Evolutionary conservation across 2,797 vertebrate genomes (phyloP), one percentile per base, ranked within the genome.

Genomic region (Tauraco hartlaubi): DNA sequence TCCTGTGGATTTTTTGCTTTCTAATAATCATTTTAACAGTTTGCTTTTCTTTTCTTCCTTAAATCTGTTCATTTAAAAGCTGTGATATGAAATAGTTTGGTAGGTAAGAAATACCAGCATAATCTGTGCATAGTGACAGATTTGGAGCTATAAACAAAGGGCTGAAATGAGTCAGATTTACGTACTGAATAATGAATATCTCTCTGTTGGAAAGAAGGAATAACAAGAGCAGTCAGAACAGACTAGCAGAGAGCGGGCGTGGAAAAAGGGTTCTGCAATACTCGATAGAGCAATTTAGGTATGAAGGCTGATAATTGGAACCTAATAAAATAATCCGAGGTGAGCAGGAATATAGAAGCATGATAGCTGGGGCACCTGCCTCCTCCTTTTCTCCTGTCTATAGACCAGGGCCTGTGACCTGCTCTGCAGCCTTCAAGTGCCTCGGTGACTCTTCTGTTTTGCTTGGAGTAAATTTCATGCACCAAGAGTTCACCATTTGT

Each of bases 1-100:
- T 61, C 62, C 85, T 77, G 59, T 26, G 51, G 62, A 15, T 88
- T 51, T 56, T 46, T 80, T 71, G 44, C 85, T 80, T 93, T 91
- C 51, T 81, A 74, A 72, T 74, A 82, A 81, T 92, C 9, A 66
- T 56, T 94, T 93, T 86, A 88, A 77, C 67, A 86, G 76, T 94
- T 90, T 76, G 69, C 6, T 1, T 69, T 91, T 76, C 73, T 8
- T 75, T 89, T 41, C n/a, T 81, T 59, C 25, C 54, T 59, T 63
- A 28, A 88, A 61, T 76, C 54, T 66, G 21, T n/a, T 88, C 74
- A 22, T 48, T 79, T 91, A 77, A 90, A 94, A 92, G 74, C 74
- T 63, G 75, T 51, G 56, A 41, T 62, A 56, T 78, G 89, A 52
- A 90, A 62, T 74, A 85, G 75, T 82, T 59, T 37, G 90, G 58